Evolutionary conservation across 2,888 invertebrate species (phyloP).

Genomic region (Cerastis rubricosa): DNA sequence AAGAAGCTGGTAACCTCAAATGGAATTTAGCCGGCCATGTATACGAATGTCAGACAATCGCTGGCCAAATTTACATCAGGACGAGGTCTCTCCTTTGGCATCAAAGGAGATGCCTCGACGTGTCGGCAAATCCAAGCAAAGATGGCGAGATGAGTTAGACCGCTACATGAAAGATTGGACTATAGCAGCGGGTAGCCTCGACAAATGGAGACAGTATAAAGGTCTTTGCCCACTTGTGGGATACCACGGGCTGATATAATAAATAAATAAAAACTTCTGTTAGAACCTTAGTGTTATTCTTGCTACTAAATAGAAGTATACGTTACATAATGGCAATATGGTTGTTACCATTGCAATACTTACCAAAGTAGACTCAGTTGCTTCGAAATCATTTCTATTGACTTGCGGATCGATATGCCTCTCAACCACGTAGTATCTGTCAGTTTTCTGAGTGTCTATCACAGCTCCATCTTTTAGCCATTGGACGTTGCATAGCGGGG

Average conservation of each 20-base stretch:
- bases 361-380: constrained; percentile 95
- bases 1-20: neutral
- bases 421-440: constrained; percentile 93
- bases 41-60: neutral
- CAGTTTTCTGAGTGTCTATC: constrained; percentile 91
- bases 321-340: neutral
- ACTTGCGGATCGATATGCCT: constrained; percentile 93
- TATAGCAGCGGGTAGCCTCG: neutral
- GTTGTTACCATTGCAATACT: constrained; percentile 2
- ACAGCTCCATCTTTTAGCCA: constrained; percentile 95
- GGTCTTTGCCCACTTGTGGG: neutral
- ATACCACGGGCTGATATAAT: neutral
- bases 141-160: neutral
- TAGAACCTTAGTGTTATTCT: neutral
- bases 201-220: neutral
- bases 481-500: constrained; percentile 95
- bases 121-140: neutral
- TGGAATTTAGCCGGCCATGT: neutral
- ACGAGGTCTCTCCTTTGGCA: neutral
- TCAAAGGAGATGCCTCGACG: neutral
- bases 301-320: neutral
- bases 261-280: neutral
- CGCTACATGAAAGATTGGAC: neutral
- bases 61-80: neutral
- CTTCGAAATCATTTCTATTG: constrained; percentile 96